Conservation (phyloP, 2,113 vertebrate species). For the Mobula birostris region DNA sequence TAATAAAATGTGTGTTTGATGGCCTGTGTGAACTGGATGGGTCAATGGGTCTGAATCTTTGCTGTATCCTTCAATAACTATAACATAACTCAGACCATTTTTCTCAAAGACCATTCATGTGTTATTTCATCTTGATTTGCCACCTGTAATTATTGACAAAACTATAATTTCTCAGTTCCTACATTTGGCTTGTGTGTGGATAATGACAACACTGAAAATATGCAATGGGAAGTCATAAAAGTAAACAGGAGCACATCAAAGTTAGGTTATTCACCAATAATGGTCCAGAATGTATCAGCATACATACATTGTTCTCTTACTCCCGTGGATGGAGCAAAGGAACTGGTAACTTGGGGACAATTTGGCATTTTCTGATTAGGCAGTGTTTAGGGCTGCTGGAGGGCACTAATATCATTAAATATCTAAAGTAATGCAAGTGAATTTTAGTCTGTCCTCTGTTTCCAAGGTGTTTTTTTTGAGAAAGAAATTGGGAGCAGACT, state of each 20-base stretch:
- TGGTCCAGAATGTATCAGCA: not conserved
- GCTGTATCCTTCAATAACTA: no score
- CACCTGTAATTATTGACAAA: not conserved
- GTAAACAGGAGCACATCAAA: not conserved
- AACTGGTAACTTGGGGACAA: not conserved
- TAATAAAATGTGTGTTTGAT: no score
- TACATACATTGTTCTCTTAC: not conserved
- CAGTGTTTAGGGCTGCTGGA: not conserved
- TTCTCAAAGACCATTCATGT: not conserved
- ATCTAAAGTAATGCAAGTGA: not conserved
- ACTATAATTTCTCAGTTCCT: not conserved
- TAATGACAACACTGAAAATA: not conserved
- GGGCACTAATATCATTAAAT: not conserved
- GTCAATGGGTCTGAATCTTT: no score
- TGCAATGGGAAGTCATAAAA: not conserved
- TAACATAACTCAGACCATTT: not conserved
- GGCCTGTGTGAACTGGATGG: no score
- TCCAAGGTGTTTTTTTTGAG: not conserved
- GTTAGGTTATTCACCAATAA: not conserved
- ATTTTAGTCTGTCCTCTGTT: not conserved
- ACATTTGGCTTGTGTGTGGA: not conserved
- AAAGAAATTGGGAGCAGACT: not conserved
- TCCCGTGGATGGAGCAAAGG: not conserved
- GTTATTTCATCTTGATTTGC: not conserved
- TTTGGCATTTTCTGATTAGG: not conserved